Conservation (phyloP, 2,888 invertebrate species). For the Tineola bisselliella region DNA sequence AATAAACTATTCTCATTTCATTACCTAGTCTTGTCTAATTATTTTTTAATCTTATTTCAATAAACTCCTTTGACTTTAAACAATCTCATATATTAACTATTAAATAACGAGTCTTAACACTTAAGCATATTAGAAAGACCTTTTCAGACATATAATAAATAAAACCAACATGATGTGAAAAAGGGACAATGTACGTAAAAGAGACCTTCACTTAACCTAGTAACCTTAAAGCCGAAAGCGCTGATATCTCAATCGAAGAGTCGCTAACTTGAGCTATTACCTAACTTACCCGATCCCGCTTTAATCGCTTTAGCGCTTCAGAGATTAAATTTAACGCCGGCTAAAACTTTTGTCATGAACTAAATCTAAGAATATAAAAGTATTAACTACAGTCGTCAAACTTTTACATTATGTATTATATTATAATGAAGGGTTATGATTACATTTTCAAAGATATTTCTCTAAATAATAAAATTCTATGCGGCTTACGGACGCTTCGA, state of each 20-base stretch:
- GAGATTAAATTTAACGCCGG: conserved; percentile 19
- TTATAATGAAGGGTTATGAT: neutral
- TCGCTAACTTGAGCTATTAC: conserved; percentile 17
- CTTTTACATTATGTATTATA: neutral
- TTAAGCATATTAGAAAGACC: too few relatives aligned
- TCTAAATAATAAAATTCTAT: too few relatives aligned
- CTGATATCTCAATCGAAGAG: conserved; percentile 14
- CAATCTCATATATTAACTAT: too few relatives aligned
- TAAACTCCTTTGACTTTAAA: too few relatives aligned
- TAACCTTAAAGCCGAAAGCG: neutral
- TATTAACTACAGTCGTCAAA: neutral
- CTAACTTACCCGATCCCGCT: conserved; percentile 14
- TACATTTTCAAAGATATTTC: too few relatives aligned
- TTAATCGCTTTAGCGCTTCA: conserved; percentile 16
- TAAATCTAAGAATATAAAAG: neutral
- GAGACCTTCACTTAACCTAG: neutral
- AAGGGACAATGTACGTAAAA: neutral
- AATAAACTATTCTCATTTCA: too few relatives aligned
- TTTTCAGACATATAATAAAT: too few relatives aligned
- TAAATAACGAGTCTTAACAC: too few relatives aligned
- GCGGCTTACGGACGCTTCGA: too few relatives aligned
- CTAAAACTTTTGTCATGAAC: conserved; percentile 17
- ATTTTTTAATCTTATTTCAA: too few relatives aligned
- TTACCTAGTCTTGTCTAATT: too few relatives aligned
- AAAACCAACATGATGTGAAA: neutral